A percentile compares a stretch with the other conserved stretches of the same genome.
Evolutionary conservation across 2,888 invertebrate genomes (phyloP).

Genomic region (Drosophila percnosoma): DNA sequence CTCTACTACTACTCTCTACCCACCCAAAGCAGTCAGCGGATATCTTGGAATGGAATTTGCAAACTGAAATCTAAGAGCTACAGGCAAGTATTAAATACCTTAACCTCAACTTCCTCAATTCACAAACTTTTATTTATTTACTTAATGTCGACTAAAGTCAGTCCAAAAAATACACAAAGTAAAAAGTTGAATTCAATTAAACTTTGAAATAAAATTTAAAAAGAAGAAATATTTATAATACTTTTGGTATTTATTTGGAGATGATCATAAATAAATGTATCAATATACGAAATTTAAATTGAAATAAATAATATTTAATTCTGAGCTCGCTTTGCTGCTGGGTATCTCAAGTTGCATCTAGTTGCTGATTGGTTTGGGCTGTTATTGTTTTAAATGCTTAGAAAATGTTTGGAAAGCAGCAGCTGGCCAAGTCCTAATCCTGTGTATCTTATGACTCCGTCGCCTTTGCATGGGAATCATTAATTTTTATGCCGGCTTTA

Average conservation of each 20-base stretch:
- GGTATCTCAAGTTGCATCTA: slow-evolving; percentile 1
- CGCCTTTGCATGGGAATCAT: slow-evolving; percentile 48
- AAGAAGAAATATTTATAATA: too few species aligned
- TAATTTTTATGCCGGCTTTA: slow-evolving; percentile 62
- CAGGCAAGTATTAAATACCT: not conserved
- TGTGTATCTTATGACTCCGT: slow-evolving; percentile 49
- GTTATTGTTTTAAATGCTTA: slow-evolving; percentile 58
- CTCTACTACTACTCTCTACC: slow-evolving; percentile 12
- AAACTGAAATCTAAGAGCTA: not conserved
- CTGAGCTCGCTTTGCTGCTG: not conserved
- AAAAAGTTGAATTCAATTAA: too few species aligned
- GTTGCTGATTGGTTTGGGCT: slow-evolving; percentile 3
- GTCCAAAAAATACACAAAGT: too few species aligned
- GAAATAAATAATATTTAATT: not conserved
- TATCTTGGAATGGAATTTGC: not conserved
- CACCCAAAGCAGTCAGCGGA: not conserved
- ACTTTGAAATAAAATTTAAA: too few species aligned
- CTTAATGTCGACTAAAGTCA: too few species aligned
- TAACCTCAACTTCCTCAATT: not conserved
- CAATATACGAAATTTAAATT: not conserved
- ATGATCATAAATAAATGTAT: not conserved
- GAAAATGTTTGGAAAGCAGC: slow-evolving; percentile 44
- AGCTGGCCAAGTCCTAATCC: slow-evolving; percentile 50
- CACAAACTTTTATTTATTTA: too few species aligned
- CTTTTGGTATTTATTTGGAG: not conserved